Base-by-base conservation (phyloP, 2,113 vertebrate species). In the Columba janthina region DNA sequence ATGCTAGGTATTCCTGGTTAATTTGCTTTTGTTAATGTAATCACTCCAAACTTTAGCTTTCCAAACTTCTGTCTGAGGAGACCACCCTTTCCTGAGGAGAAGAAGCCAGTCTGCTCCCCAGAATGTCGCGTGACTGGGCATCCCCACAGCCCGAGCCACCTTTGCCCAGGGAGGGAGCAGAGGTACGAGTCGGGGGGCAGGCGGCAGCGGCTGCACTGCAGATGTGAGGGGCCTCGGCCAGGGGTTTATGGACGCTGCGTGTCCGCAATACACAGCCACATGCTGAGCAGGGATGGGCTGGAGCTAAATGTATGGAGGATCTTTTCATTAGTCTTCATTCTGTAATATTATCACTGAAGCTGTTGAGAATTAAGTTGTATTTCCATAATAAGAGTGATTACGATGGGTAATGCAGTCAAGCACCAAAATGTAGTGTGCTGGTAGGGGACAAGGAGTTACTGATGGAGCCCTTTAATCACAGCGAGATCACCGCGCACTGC, bases 181-280 rank as follows among this genome's bases (percentile, higher is more conserved):
- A 50, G 53, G 64, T 24, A 40, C 4, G 32, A 15, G 26, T 8
- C 13, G 1, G 15, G 51, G 51, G 1, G 3, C n/a, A 62, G 38
- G 4, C 2, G 15, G 40, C 72, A 40, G 40, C 0, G 1, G 34
- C 29, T 10, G 2, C 12, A 5, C 28, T 32, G 31, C 12, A 7
- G 0, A 4, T 31, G 26, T 2, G 15, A 3, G 6, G 48, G 48
- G 22, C 48, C 34, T 62, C 0, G 0, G 8, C 28, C 0, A 0
- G 58, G 56, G 31, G 7, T 19, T 74, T 18, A 6, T 21, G 28
- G 88, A 16, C 6, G 17, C 57, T 70, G n/a, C 0, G 2, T 46
- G 25, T 36, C 48, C 19, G 46, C 29, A 28, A 2, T 0, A 18
- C 24, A 20, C 13, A 26, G 25, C 24, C n/a, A n/a, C 15, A 9